phyloP scores from a whole-genome alignment of 2,113 vertebrate species.

The Podarcis muralis region DNA sequence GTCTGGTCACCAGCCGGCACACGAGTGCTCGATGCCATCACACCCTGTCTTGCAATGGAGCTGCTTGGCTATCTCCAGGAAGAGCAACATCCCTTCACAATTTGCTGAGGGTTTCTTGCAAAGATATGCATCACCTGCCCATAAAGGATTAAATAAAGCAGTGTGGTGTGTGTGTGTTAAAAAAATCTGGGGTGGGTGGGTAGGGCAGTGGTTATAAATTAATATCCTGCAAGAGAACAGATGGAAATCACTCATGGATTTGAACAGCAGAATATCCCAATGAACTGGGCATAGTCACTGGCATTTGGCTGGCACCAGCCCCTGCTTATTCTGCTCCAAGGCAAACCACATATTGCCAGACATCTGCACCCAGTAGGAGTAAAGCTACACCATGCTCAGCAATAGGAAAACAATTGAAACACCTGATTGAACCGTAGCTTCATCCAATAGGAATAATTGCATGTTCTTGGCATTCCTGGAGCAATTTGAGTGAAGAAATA shows the following conservation, averaged over 20 bases:
- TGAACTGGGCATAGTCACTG: slow-evolving; percentile 32
- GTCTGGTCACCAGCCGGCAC: slow-evolving; percentile 12
- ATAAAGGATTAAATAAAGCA: neutral
- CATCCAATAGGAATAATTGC: slow-evolving; percentile 32
- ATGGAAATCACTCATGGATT: slow-evolving; percentile 63
- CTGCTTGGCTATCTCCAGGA: slow-evolving; percentile 14
- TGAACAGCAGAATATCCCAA: slow-evolving; percentile 52
- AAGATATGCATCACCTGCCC: neutral
- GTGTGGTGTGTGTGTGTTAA: neutral
- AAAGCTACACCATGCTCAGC: neutral
- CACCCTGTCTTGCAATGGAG: neutral
- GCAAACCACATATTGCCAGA: slow-evolving; percentile 50
- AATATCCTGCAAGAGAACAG: slow-evolving; percentile 50
- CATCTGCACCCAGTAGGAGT: slow-evolving; percentile 44
- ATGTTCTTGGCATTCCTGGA: slow-evolving; percentile 20
- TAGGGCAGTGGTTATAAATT: slow-evolving; percentile 31
- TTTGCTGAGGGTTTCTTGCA: neutral
- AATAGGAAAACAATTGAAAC: neutral
- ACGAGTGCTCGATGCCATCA: neutral
- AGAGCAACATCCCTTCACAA: slow-evolving; percentile 10
- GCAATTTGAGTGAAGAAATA: neutral
- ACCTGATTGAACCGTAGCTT: slow-evolving; percentile 1
- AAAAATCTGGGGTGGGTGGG: slow-evolving; percentile 11
- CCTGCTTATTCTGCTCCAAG: slow-evolving; percentile 47
- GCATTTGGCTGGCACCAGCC: slow-evolving; percentile 52